A percentile compares a stretch with the other conserved stretches of the same genome.
phyloP scores from a whole-genome alignment of 2,888 invertebrate genomes.

The Biston stratarius region DNA sequence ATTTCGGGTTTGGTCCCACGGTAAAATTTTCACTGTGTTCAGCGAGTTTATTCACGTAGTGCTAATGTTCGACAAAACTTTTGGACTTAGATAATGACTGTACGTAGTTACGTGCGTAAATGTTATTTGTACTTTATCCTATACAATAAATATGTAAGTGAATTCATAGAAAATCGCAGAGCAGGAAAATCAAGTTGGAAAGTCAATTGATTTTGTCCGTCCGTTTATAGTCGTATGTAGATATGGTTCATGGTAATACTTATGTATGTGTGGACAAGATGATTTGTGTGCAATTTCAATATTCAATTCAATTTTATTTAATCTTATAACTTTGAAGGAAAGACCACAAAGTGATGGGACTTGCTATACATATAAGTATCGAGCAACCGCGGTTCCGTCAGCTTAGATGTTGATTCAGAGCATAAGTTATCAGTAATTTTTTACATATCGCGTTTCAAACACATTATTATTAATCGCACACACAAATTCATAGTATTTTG shows the following conservation, averaged over 20 bases:
- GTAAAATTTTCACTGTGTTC: too few species aligned
- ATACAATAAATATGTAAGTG: background rate
- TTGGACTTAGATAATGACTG: background rate
- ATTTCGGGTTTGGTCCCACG: too few species aligned
- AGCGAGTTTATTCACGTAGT: too few species aligned
- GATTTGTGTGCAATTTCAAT: background rate
- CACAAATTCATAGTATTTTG: too few species aligned
- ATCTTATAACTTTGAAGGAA: background rate
- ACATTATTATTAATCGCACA: too few species aligned
- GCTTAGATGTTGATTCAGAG: too few species aligned
- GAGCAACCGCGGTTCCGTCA: too few species aligned
- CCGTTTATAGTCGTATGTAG: background rate
- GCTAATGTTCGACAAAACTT: too few species aligned
- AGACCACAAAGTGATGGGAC: too few species aligned
- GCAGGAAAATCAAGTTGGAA: conserved; percentile 2
- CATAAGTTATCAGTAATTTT: too few species aligned
- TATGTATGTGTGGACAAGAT: background rate
- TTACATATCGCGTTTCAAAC: too few species aligned
- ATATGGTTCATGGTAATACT: background rate
- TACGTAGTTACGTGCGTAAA: background rate
- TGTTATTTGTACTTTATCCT: background rate
- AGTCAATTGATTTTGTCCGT: background rate
- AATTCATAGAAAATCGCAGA: background rate
- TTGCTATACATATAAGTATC: too few species aligned
- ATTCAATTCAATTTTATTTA: background rate